Evolutionary conservation across 2,888 invertebrate genomes (phyloP), one percentile per base, ranked within the genome.

Genomic region (Orthonevra nobilis): DNA sequence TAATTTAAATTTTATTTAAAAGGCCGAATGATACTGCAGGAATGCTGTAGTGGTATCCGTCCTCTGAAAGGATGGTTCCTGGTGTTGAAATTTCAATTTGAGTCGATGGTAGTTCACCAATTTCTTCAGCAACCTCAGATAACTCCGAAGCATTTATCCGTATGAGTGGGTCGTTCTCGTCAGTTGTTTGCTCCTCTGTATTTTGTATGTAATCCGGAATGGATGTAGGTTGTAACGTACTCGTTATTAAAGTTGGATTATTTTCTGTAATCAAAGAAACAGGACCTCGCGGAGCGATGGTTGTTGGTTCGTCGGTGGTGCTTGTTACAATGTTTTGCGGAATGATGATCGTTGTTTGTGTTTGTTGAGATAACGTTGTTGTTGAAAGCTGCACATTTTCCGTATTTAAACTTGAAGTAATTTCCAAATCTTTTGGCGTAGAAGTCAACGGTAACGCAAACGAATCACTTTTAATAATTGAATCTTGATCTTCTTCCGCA

Each of bases 11-110:
- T 23, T 23, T 5, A 23, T 23, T 23, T 4, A 23, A 5, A 23
- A 5, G 3, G 5, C 23, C 5, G 5, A 23, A 23, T 4, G 23
- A 23, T 4, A 5, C 5, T 2, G 42, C 19, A 2, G 50, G 63
- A 15, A 63, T 23, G 10, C 50, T 63, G 28, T 61, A 61, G 36
- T 61, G 46, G n/a, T 61, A 61, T 0, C 60, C 60, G 3, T 61
- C 60, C 19, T 61, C 46, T 9, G 46, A 61, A 15, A 61, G 14
- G 10, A 61, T 12, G 1, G 60, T 61, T 7, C 46, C 46, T 0
- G 46, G 60, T 26, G 60, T 46, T 2, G 46, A 26, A 5, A 12
- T 14, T n/a, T 32, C 46, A 17, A 7, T 14, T 3, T 5, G 23
- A 23, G 15, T 10, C 2, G 15, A 9, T 3, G 46, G 15, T 0